These are phyloP conservation scores for Otolemur crassicaudatus DNA, from an alignment of 2,797 vertebrate genomes.

Conservation along the genomic window DNA sequence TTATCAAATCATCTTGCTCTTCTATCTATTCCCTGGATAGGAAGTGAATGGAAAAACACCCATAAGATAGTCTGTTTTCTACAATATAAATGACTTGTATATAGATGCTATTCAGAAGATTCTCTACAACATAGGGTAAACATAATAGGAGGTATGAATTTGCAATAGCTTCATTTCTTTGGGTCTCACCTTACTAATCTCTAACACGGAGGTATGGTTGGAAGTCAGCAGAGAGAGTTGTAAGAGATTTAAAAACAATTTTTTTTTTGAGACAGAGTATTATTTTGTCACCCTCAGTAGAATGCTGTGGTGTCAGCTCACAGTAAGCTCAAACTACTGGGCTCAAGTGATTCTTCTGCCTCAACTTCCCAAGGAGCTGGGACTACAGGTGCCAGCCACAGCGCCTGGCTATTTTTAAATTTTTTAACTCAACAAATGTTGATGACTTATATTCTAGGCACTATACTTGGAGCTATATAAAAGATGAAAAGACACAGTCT, in stretches of 20 bases:
- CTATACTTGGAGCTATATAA: neutral
- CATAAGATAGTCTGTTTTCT: neutral
- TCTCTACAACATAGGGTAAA: neutral
- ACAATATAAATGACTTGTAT: neutral
- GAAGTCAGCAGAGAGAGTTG: neutral
- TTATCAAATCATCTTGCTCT: neutral
- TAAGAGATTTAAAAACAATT: neutral
- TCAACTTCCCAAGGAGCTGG: no score
- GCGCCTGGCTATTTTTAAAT: neutral
- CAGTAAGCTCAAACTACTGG: no score
- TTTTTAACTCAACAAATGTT: slow-evolving; percentile 50
- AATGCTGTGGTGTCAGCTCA: no score
- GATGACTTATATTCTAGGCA: neutral
- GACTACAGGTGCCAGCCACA: no score
- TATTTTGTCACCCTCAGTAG: no score
- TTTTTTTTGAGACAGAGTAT: no score
- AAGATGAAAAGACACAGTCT: neutral
- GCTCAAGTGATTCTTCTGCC: no score
- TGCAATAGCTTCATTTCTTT: slow-evolving; percentile 4
- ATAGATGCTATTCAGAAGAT: neutral
- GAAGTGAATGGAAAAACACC: neutral
- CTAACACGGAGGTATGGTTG: neutral
- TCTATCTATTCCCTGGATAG: neutral
- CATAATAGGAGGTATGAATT: neutral
- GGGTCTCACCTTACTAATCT: neutral